phyloP scores from a whole-genome alignment of 2,888 invertebrate genomes.

The Melanostoma mellinum region DNA sequence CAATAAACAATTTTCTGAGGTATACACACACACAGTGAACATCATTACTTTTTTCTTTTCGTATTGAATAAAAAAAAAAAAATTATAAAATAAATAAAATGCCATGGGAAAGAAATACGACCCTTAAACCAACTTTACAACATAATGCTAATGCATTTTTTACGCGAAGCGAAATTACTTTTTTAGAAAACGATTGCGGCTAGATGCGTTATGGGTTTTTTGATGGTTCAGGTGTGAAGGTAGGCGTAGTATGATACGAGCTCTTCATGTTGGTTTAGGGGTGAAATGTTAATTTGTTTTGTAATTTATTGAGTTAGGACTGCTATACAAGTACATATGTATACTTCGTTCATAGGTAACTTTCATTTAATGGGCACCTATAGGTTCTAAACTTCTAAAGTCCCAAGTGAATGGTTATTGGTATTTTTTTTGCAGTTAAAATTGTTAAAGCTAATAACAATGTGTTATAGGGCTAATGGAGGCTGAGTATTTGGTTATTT shows the following conservation, averaged over 20 bases:
- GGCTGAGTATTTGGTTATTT: too few relatives aligned
- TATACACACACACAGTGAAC: background rate
- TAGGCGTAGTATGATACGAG: background rate
- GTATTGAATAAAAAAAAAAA: conserved; percentile 10
- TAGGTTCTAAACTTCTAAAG: too few relatives aligned
- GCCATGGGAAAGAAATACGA: background rate
- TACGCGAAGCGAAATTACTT: conserved; percentile 46
- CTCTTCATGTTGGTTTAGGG: conserved; percentile 1
- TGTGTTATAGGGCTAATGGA: too few relatives aligned
- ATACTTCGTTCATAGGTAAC: too few relatives aligned
- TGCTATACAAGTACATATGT: background rate
- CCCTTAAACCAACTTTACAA: conserved; percentile 39
- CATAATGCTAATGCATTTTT: conserved; percentile 58
- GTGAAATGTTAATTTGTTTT: background rate
- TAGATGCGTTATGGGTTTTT: conserved; percentile 52
- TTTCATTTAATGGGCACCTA: too few relatives aligned
- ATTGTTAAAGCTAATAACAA: background rate
- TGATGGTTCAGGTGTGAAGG: conserved; percentile 29
- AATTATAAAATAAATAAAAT: background rate
- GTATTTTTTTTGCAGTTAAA: conserved; percentile 25
- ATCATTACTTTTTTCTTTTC: background rate
- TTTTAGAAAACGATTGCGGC: conserved; percentile 40
- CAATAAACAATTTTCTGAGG: conserved; percentile 47
- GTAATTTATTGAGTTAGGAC: conserved; percentile 21
- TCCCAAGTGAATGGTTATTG: conserved; percentile 21